Evolutionary conservation across 2,888 invertebrate genomes (phyloP).

Genomic region (Lycocerus yunnanus): DNA sequence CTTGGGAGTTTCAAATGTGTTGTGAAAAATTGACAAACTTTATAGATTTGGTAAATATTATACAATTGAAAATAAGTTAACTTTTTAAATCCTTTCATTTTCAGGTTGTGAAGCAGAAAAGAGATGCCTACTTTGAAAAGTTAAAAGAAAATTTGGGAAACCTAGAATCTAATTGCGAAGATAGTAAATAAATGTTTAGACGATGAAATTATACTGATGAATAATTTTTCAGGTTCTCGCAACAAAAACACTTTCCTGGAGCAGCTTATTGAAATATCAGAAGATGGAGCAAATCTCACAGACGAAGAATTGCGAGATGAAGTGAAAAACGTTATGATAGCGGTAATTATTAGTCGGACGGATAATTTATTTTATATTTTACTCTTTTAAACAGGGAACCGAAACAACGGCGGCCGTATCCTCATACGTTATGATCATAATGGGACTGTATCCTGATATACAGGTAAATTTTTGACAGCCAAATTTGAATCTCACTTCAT

Average conservation of each 20-base stretch:
- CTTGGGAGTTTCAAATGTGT: background rate
- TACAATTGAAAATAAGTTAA: background rate
- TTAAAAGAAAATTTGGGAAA: background rate
- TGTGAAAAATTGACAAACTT: background rate
- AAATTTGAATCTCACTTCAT: background rate
- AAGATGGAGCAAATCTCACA: constrained; percentile 56
- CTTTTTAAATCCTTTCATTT: too few species aligned
- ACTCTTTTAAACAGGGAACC: constrained; percentile 33
- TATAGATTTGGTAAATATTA: background rate
- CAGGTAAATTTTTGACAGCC: constrained; percentile 34
- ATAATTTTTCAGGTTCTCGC: background rate
- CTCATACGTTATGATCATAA: constrained; percentile 39
- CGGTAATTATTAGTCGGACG: constrained; percentile 54
- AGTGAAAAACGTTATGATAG: constrained; percentile 60
- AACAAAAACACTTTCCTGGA: constrained; percentile 54
- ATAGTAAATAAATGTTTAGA: constrained; percentile 37
- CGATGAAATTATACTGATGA: background rate
- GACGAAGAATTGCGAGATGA: constrained; percentile 61
- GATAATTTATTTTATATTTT: background rate
- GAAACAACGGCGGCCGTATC: constrained; percentile 44
- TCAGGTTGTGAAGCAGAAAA: constrained; percentile 10
- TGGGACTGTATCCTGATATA: constrained; percentile 41
- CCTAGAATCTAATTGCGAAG: constrained; percentile 45
- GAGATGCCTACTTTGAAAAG: constrained; percentile 4
- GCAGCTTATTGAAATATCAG: constrained; percentile 58